Base-by-base conservation (phyloP, 2,797 vertebrate genomes). In the Sphenodon punctatus region DNA sequence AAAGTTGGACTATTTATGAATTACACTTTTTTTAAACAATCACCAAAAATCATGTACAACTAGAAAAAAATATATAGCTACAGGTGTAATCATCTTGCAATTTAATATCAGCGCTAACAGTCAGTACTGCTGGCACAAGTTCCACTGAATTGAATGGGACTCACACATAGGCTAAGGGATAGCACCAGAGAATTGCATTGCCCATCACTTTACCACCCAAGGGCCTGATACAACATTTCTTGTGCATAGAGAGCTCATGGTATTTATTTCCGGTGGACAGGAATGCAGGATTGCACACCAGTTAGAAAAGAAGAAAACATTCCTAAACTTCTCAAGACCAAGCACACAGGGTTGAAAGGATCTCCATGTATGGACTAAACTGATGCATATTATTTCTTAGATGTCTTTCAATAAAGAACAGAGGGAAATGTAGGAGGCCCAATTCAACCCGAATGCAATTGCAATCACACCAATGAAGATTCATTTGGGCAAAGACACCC, bases 201-300 rank as follows among this genome's bases (percentile, higher is more conserved):
- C n/a, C n/a, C n/a, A n/a, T 60, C 45, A 46, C 45, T 20, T 9
- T 46, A 23, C 7, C 20, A 20, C 45, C 45, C 3, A 56, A 56
- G 30, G 30, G 17, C 67, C 70, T 42, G n/a, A 36, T 20, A 6
- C 2, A 22, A 48, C 22, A 16, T 2, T 17, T 25, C n/a, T 36
- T 72, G 36, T 1, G 17, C 58, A 4, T 9, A 39, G 84, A 15
- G 16, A 1, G 2, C 4, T 27, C 22, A 20, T 0, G 0, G 4
- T 22, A 17, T 2, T 11, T 42, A 2, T n/a, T 60, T 67, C 39
- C 30, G 51, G 51, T 2, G 3, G 72, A 75, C 6, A 17, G 6
- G 32, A 16, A 10, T 34, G 64, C 42, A 53, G 32, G 14, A 13
- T 25, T 19, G 10, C 12, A 67, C 65, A 67, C 78, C 30, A 65